Conservation (phyloP, 2,113 vertebrate genomes). For the Phasianus colchicus region DNA sequence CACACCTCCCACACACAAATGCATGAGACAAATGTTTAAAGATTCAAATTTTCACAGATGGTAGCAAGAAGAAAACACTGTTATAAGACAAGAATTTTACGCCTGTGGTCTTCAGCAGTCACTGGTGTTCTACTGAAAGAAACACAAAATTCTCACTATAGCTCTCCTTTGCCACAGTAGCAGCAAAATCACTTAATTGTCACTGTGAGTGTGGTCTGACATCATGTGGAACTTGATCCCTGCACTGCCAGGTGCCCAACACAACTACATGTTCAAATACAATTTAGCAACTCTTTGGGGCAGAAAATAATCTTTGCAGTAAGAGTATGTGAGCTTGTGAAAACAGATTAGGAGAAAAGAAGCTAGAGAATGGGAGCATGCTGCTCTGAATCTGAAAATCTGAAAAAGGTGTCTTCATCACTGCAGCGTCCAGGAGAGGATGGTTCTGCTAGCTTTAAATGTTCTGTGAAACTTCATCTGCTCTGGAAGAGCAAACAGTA, state of each 20-base stretch:
- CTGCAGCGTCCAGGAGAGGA: accelerated
- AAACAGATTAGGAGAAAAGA: neutral
- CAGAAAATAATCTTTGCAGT: neutral
- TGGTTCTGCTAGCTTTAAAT: neutral
- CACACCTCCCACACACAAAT: constrained; percentile 65
- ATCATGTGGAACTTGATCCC: neutral
- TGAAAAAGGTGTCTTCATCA: neutral
- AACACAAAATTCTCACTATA: neutral
- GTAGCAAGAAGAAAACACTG: constrained; percentile 39
- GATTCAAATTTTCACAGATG: constrained; percentile 51
- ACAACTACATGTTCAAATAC: neutral
- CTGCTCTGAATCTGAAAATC: neutral
- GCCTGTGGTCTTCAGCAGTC: neutral
- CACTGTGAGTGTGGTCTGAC: neutral
- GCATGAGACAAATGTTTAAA: constrained; percentile 61
- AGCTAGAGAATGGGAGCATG: neutral
- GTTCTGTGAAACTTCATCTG: neutral
- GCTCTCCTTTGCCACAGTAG: neutral
- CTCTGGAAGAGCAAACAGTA: neutral
- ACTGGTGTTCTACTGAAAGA: neutral
- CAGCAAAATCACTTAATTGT: neutral
- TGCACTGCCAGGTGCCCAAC: neutral
- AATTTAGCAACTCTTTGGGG: neutral
- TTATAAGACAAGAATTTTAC: constrained; percentile 10
- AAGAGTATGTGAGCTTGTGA: neutral